Base-by-base conservation (phyloP, 2,797 vertebrate species). In the Trematomus bernacchii region DNA sequence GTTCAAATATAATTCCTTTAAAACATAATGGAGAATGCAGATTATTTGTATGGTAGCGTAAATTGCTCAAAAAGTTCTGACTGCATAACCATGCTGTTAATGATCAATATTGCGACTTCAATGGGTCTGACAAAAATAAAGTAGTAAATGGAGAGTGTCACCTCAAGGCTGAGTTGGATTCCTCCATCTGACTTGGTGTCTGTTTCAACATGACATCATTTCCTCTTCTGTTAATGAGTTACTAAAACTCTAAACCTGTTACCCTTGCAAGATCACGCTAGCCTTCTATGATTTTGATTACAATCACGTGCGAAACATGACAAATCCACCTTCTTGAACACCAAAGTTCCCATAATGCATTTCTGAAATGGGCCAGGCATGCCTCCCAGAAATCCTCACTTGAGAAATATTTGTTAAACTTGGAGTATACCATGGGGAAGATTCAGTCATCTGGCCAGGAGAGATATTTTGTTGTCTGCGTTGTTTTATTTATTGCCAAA, bases 401-500 rank as follows among this genome's bases (percentile, higher is more conserved):
- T 5, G 10, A 10, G 3, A 40, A 11, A 7, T 47, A 23, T 46
- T 33, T 11, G 11, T 57, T 21, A 13, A 57, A 57, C 52, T 48
- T 59, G 27, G 12, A 54, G 40, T 3, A 14, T 10, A 52, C 7
- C 10, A 13, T 0, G 0, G 33, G 8, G 50, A 48, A 13, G 47
- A 51, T 42, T 12, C 43, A 67, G 72, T 67, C 30, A 2, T 55
- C 6, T 14, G 54, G 12, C 10, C 16, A 19, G 42, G 11, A 33
- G 19, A 58, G 30, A 50, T 48, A 0, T 27, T 21, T 10, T 13
- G 1, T 37, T 37, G 33, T 37, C 33, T 37, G 7, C 13, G 65
- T 65, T 21, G 33, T 44, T 63, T 75, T 3, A 54, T 54, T 47
- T 0, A n/a, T n/a, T 53, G 40, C 47, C 37, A 74, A 6, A 8